Base-by-base conservation (phyloP, 2,888 invertebrate species). In the Diadegma fenestrale region DNA sequence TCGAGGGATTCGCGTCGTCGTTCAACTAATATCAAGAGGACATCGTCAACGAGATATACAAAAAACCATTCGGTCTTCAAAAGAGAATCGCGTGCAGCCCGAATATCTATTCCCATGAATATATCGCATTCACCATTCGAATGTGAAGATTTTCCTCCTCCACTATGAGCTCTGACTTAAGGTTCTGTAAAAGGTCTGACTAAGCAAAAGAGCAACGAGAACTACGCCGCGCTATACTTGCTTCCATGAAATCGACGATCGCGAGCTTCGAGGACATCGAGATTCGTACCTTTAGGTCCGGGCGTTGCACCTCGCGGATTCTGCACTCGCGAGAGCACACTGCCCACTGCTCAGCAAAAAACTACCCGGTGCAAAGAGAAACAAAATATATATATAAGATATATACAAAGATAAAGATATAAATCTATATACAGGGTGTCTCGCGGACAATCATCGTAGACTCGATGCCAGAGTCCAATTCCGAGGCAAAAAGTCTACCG, bases 231-330 rank as follows among this genome's bases (percentile, higher is more conserved):
- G 85, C 77, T 71, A 73, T 68, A 79, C 82, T 77, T 84, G 85
- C 86, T 90, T 90, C 86, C 85, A 86, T 88, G 88, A 89, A 89
- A 89, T 90, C 88, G 87, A 48, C 86, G 83, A 89, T 89, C 89
- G 80, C 80, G 86, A 86, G 80, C 71, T 78, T 80, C 84, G 87
- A 86, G 87, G 82, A 87, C 84, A 86, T 86, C 87, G 86, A 86
- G 87, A 87, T 86, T 86, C 78, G 84, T 78, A 75, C 78, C 58
- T 58, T 73, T 72, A 58, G 80, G 80, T 80, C 72, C 68, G 63
- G 63, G 80, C 73, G 61, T 58, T 64, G 69, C 71, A 71, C 69
- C 64, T 75, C 33, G 12, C 26, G 22, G 30, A 63, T 63, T 14
- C 64, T 77, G 71, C 51, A 19, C 72, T 82, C 81, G 73, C 68